phyloP scores from a whole-genome alignment of 2,113 vertebrate genomes.

The Mesocricetus auratus region DNA sequence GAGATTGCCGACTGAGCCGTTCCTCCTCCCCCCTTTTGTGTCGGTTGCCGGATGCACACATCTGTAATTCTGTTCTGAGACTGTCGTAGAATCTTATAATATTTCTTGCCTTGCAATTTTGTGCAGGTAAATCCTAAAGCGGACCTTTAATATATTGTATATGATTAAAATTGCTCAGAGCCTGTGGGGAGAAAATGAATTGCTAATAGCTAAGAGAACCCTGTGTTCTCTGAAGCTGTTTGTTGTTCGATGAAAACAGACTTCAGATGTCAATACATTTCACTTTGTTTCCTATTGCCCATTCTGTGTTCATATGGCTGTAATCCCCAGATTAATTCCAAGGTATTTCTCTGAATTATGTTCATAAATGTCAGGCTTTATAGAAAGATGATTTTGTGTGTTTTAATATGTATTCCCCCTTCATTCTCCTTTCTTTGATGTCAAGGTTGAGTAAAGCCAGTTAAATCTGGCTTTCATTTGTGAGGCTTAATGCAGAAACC shows the following conservation, averaged over 20 bases:
- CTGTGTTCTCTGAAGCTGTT: constrained; percentile 62
- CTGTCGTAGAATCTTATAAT: constrained; percentile 54
- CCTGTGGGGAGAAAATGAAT: constrained; percentile 62
- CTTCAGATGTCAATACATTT: constrained; percentile 57
- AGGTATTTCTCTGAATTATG: constrained; percentile 59
- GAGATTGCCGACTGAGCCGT: constrained; percentile 49
- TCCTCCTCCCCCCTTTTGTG: constrained; percentile 4
- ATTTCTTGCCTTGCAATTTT: constrained; percentile 64
- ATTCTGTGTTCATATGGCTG: constrained; percentile 43
- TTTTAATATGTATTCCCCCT: constrained; percentile 69
- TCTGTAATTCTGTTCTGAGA: constrained; percentile 61
- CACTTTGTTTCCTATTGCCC: background rate
- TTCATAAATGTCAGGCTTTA: constrained; percentile 68
- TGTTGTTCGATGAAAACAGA: constrained; percentile 61
- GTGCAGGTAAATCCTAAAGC: constrained; percentile 75
- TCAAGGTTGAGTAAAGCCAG: constrained; percentile 61
- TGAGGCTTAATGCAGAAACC: constrained; percentile 58
- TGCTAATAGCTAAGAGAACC: constrained; percentile 59
- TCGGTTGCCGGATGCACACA: background rate
- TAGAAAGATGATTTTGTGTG: constrained; percentile 68
- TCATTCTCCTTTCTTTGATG: constrained; percentile 68
- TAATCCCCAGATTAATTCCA: constrained; percentile 70
- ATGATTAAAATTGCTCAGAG: constrained; percentile 72
- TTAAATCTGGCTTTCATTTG: constrained; percentile 74
- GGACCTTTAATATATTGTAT: constrained; percentile 64